phyloP scores from a whole-genome alignment of 2,113 vertebrate genomes.

The Tragelaphus scriptus region DNA sequence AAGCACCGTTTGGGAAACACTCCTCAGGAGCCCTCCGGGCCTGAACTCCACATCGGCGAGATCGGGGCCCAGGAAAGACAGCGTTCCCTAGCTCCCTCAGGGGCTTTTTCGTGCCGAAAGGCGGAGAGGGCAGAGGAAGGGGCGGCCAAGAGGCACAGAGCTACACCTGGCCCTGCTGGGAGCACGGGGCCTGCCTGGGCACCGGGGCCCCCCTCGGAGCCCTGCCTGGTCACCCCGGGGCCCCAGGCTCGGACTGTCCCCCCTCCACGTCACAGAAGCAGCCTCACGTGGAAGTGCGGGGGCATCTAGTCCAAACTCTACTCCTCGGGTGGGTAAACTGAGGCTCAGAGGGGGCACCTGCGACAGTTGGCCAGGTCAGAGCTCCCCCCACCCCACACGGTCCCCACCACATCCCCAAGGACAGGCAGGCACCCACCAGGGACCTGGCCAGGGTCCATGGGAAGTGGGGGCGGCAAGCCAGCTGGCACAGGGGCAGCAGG shows the following conservation, averaged over 20 bases:
- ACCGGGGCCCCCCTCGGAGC: fast-evolving
- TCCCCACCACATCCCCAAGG: too few relatives aligned
- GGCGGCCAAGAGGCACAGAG: neutral
- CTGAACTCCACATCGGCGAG: fast-evolving
- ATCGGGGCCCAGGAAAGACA: fast-evolving
- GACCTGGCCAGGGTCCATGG: fast-evolving
- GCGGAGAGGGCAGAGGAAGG: fast-evolving
- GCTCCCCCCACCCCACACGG: fast-evolving
- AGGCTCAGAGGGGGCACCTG: neutral
- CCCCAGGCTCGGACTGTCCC: neutral
- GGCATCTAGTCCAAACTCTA: neutral
- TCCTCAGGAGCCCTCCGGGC: neutral
- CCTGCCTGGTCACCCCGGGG: neutral
- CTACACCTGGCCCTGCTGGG: fast-evolving
- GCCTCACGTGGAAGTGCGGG: fast-evolving
- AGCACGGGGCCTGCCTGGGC: fast-evolving
- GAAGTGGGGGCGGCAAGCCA: neutral
- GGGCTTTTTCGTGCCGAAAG: fast-evolving
- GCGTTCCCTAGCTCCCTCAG: fast-evolving
- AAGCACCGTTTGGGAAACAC: neutral
- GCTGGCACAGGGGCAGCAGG: neutral
- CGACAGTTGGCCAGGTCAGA: too few relatives aligned
- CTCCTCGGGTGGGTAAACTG: neutral
- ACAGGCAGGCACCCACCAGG: neutral
- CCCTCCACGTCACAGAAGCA: fast-evolving